These are phyloP conservation scores for Sesamia nonagrioides DNA, from an alignment of 1,140 invertebrate genomes.

Conservation along the genomic window DNA sequence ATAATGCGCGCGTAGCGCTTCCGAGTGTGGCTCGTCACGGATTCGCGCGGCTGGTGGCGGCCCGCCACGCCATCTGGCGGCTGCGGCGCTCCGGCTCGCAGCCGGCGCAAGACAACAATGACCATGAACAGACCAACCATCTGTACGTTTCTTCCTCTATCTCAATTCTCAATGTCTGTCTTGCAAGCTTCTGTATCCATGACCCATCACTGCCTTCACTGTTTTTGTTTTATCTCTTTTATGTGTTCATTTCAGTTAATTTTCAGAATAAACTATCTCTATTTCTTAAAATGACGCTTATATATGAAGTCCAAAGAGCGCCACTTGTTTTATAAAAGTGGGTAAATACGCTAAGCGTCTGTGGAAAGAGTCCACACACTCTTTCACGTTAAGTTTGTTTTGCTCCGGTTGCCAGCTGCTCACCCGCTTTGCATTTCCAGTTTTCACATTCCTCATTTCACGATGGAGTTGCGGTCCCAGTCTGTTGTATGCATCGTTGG, in stretches of 20 bases:
- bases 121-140: slow-evolving; percentile 88
- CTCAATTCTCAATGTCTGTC: slow-evolving; percentile 72
- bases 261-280: slow-evolving; percentile 1
- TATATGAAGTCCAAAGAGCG: slow-evolving; percentile 17
- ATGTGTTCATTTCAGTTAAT: background rate
- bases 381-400: slow-evolving; percentile 68
- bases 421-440: slow-evolving; percentile 68
- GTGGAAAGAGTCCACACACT: slow-evolving; percentile 54
- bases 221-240: slow-evolving; percentile 20
- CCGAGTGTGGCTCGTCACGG: slow-evolving; percentile 89
- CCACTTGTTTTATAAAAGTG: slow-evolving; percentile 21
- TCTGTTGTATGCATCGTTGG: slow-evolving; percentile 62
- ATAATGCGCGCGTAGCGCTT: slow-evolving; percentile 77
- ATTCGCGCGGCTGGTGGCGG: slow-evolving; percentile 89
- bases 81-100: slow-evolving; percentile 89
- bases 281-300: background rate
- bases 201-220: slow-evolving; percentile 47
- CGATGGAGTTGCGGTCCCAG: slow-evolving; percentile 50
- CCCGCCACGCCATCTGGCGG: slow-evolving; percentile 90
- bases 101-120: slow-evolving; percentile 86
- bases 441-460: slow-evolving; percentile 67
- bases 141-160: slow-evolving; percentile 86
- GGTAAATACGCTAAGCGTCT: slow-evolving; percentile 45
- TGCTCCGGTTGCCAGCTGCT: slow-evolving; percentile 58
- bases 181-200: slow-evolving; percentile 70